Base-by-base conservation (phyloP, 2,113 vertebrate species). In the Columba livia region DNA sequence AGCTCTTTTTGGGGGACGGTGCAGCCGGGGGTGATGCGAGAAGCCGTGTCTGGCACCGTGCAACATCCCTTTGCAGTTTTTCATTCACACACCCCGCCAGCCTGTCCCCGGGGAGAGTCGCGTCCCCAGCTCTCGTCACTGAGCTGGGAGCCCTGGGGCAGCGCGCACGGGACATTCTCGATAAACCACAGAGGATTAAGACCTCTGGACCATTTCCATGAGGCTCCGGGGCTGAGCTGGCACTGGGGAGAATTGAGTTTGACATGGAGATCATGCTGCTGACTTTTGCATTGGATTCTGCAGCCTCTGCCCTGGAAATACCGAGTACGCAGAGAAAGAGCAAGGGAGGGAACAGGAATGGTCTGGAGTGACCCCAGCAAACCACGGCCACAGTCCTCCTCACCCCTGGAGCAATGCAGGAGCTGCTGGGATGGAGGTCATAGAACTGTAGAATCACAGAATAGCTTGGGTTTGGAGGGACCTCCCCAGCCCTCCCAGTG, bases 221-320 rank as follows among this genome's bases (percentile, higher is more conserved):
- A 94, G 65, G 91, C 91, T 91, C 94, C 58, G 0, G 93, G 95
- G 80, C 70, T 96, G 84, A 91, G 84, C 70, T 94, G 89, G 91
- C 86, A 50, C 70, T 14, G 1, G 54, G 80, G 70, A 94, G 87
- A 94, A 96, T 95, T 65, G 89, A 91, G 84, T 89, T 86, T 96
- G 94, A 95, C 84, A 50, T 36, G 84, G 94, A 83, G 91, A 92
- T 95, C n/a, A 53, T 78, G 84, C 9, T 1, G 2, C 83, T 89
- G 92, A 92, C 92, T 92, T 69, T 72, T 28, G 58, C 93, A 24
- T 79, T 21, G 88, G 56, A 24, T 94, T 74, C 69, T 90, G 66
- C 61, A 58, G 91, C 81, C 54, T 93, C 32, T 75, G 81, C 71
- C 79, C 91, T 87, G 84, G 89, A 79, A 87, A 64, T 5, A 5